Evolutionary conservation across 1,140 invertebrate species (phyloP), one percentile per base, ranked within the genome.

Genomic region (Philopotamus ludificatus): DNA sequence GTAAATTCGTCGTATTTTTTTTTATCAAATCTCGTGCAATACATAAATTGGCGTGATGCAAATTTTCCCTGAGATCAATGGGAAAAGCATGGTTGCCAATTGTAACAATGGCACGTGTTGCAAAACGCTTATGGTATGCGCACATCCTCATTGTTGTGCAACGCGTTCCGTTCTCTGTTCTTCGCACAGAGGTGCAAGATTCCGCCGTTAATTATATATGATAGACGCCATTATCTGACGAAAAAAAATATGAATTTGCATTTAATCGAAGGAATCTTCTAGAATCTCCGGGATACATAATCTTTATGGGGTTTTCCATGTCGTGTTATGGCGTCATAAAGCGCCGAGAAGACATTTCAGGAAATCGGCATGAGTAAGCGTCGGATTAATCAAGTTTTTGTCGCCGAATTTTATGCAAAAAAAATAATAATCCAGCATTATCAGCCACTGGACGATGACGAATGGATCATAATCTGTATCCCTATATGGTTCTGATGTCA

Each of bases 141-240:
- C 34, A 57, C 54, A 57, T 57, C 54, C 54, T 57, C 54, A 21
- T 41, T 21, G 34, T 57, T 57, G 34, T 42, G 54, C 39, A 57
- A 57, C n/a, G n/a, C n/a, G n/a, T 42, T 42, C 50, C 23, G 21
- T 53, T 53, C 21, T 53, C 12, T 53, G 18, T 2, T 15, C 22
- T 22, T 26, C 21, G 20, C 50, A 53, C 23, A 53, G 50, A 15
- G 50, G 50, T 21, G 22, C 20, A 53, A 22, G 23, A 53, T 10
- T 53, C n/a, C n/a, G 10, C 20, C 28, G 50, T 22, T 53, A 53
- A 53, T 53, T 53, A 53, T 25, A 1, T n/a, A n/a, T n/a, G n/a
- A n/a, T n/a, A n/a, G n/a, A n/a, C n/a, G n/a, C n/a, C n/a, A n/a
- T n/a, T n/a, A n/a, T n/a, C n/a, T n/a, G n/a, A n/a, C n/a, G n/a